Conservation (phyloP, 2,888 invertebrate species). For the Tigriopus californicus region DNA sequence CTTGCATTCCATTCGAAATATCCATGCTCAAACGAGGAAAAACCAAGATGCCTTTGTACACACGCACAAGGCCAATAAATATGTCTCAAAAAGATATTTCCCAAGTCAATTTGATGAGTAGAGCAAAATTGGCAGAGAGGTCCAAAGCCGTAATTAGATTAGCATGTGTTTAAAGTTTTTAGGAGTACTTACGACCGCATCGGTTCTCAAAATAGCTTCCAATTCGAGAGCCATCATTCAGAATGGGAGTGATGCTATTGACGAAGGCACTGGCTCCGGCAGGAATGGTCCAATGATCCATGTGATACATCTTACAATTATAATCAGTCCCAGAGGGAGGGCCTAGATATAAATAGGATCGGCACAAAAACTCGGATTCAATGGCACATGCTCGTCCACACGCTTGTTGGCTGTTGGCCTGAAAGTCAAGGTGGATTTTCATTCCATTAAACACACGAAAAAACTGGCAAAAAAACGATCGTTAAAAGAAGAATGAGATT, state of each 20-base stretch:
- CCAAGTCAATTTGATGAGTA: no score
- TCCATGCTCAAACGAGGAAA: no score
- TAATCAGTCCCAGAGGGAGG: constrained; percentile 35
- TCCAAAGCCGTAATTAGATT: no score
- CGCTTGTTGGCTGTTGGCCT: constrained; percentile 69
- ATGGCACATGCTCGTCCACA: constrained; percentile 76
- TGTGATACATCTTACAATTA: constrained; percentile 77
- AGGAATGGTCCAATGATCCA: constrained; percentile 76
- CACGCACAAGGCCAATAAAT: no score
- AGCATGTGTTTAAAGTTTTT: no score
- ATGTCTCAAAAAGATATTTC: no score
- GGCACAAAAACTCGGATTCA: constrained; percentile 77
- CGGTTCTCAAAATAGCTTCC: constrained; percentile 76
- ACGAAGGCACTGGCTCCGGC: constrained; percentile 79
- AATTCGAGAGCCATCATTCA: constrained; percentile 61
- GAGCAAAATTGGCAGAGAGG: no score
- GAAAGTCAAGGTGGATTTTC: constrained; percentile 16
- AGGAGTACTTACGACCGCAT: constrained; percentile 53
- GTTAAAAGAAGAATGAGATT: no score
- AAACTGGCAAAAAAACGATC: no score
- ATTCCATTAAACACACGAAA: no score
- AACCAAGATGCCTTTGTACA: no score
- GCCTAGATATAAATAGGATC: constrained; percentile 43
- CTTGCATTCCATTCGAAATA: no score
- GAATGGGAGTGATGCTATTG: constrained; percentile 34